phyloP scores from a whole-genome alignment of 2,797 vertebrate species.

The Xiphophorus birchmanni region DNA sequence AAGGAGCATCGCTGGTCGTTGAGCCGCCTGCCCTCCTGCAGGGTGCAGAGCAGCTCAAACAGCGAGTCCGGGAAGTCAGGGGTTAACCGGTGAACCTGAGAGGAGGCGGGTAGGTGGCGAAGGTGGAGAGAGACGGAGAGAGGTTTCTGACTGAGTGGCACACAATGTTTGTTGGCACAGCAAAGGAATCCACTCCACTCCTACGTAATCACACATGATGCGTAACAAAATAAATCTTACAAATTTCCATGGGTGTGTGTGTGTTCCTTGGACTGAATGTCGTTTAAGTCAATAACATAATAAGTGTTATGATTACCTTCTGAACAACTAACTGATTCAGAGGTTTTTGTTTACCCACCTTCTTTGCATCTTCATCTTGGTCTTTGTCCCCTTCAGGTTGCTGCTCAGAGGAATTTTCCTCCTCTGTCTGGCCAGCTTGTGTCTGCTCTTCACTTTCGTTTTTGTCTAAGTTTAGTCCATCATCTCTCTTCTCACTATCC shows the following conservation, averaged over 20 bases:
- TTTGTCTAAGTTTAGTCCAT: constrained; percentile 38
- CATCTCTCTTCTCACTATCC: constrained; percentile 17
- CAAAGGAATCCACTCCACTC: constrained; percentile 38
- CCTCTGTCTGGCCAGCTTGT: constrained; percentile 11
- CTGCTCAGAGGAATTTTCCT: constrained; percentile 45
- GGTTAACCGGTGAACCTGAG: constrained; percentile 74
- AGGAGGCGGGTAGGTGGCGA: constrained; percentile 30
- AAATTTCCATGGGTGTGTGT: constrained; percentile 41
- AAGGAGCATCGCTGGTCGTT: constrained; percentile 88
- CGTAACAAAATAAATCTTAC: constrained; percentile 31
- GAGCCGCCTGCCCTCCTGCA: constrained; percentile 83
- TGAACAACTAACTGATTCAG: constrained; percentile 4
- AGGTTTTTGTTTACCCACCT: constrained; percentile 61
- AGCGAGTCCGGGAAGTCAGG: constrained; percentile 82
- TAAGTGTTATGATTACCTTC: neutral
- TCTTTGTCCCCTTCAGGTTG: constrained; percentile 45
- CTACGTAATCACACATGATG: constrained; percentile 50
- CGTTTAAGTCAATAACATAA: constrained; percentile 3
- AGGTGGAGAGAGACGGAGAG: neutral
- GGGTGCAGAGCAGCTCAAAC: constrained; percentile 80
- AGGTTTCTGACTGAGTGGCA: constrained; percentile 46
- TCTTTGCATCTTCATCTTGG: constrained; percentile 62
- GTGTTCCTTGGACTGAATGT: neutral
- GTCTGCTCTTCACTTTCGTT: constrained; percentile 13
- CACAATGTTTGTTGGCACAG: constrained; percentile 54